Evolutionary conservation across 2,888 invertebrate species (phyloP).

Genomic region (Luperina nickerlii): DNA sequence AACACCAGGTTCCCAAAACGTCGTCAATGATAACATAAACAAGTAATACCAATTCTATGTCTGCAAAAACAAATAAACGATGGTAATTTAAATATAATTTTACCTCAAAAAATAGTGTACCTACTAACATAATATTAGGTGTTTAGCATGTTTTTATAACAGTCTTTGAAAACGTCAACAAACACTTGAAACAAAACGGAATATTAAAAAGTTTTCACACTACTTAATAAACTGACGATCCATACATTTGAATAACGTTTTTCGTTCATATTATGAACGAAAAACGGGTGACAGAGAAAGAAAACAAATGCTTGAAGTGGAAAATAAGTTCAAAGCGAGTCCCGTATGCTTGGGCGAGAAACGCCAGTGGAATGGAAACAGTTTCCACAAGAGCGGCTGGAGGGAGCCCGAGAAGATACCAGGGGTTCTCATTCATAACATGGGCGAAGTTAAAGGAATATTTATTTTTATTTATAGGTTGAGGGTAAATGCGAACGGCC

Average conservation of each 20-base stretch:
- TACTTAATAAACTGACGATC: constrained; percentile 29
- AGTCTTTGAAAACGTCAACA: not conserved
- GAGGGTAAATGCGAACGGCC: constrained; percentile 29
- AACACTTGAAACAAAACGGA: not conserved
- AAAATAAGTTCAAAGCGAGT: constrained; percentile 83
- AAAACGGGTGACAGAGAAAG: constrained; percentile 73
- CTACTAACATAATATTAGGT: not conserved
- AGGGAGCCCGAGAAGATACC: constrained; percentile 70
- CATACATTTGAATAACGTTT: constrained; percentile 64
- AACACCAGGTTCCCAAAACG: not conserved
- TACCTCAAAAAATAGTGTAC: not conserved
- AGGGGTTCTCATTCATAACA: constrained; percentile 74
- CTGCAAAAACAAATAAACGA: not conserved
- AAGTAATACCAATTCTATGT: not conserved
- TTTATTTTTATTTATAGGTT: constrained; percentile 54
- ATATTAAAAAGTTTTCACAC: not conserved
- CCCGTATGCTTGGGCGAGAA: constrained; percentile 79
- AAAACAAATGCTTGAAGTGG: constrained; percentile 81
- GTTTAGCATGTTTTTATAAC: not conserved
- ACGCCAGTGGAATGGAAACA: constrained; percentile 79
- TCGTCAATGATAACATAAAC: not conserved
- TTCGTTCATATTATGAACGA: too few relatives aligned
- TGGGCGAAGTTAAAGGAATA: constrained; percentile 46
- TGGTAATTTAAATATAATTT: not conserved
- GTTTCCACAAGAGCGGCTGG: constrained; percentile 77